Conservation (phyloP, 2,797 vertebrate genomes). For the Bradypodion pumilum region DNA sequence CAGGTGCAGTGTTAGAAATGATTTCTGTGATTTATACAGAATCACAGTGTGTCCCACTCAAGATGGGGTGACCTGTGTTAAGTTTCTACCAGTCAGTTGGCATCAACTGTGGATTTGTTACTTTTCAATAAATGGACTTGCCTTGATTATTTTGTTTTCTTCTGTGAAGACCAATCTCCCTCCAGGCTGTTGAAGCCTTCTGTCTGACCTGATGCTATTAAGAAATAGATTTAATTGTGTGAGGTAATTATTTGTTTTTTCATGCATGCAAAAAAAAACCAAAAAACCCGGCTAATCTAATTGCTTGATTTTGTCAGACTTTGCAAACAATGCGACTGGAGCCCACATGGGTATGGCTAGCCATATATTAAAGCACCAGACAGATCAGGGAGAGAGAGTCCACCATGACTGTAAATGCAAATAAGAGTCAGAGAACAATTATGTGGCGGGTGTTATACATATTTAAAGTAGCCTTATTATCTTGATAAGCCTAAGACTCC, state of each 20-base stretch:
- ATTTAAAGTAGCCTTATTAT: slow-evolving; percentile 50
- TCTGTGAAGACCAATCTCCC: background rate
- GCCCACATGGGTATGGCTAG: slow-evolving; percentile 41
- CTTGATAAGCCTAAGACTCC: slow-evolving; percentile 17
- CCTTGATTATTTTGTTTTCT: background rate
- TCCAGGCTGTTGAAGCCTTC: slow-evolving; percentile 45
- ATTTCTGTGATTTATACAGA: too few relatives aligned
- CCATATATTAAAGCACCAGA: slow-evolving; percentile 60
- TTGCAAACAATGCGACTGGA: slow-evolving; percentile 53
- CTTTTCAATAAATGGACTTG: background rate
- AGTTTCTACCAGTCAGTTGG: too few relatives aligned
- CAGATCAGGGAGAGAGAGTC: slow-evolving; percentile 47
- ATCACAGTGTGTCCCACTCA: too few relatives aligned
- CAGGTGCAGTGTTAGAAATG: too few relatives aligned
- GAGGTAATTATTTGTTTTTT: slow-evolving; percentile 63
- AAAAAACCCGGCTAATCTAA: slow-evolving; percentile 52
- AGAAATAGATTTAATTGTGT: slow-evolving; percentile 56
- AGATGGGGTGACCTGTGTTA: too few relatives aligned
- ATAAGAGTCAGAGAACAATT: slow-evolving; percentile 36
- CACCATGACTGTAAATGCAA: slow-evolving; percentile 49
- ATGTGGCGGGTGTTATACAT: slow-evolving; percentile 40
- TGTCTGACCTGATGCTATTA: slow-evolving; percentile 44
- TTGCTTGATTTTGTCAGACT: slow-evolving; percentile 35
- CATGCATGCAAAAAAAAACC: too few relatives aligned
- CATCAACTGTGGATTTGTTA: background rate